Conservation (phyloP, 2,888 invertebrate genomes). For the Acholoe squamosa region DNA sequence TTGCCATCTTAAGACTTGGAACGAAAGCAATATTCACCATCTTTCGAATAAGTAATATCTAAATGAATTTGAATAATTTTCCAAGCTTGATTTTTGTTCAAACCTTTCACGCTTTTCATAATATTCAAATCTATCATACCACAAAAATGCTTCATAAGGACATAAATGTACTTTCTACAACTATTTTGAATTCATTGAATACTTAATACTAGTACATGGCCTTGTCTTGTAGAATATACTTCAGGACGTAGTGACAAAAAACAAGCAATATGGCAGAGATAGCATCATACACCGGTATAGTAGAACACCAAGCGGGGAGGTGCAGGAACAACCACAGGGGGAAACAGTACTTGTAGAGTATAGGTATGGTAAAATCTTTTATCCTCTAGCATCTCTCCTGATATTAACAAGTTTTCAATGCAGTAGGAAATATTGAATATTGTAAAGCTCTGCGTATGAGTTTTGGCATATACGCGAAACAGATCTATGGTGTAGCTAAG, state of each 20-base stretch:
- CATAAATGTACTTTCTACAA: no score
- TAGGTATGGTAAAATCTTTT: conserved; percentile 17
- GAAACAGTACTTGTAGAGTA: conserved; percentile 49
- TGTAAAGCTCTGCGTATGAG: no score
- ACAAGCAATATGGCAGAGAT: not conserved
- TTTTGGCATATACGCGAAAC: no score
- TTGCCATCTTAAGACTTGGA: not conserved
- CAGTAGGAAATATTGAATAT: no score
- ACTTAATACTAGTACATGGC: not conserved
- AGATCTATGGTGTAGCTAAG: no score
- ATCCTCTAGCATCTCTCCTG: not conserved
- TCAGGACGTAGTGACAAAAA: not conserved
- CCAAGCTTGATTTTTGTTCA: not conserved
- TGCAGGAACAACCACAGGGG: conserved; percentile 19
- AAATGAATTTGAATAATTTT: not conserved
- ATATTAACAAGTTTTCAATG: not conserved
- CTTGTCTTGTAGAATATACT: not conserved
- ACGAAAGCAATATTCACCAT: not conserved
- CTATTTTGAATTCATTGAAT: no score
- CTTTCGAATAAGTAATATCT: not conserved
- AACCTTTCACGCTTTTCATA: no score
- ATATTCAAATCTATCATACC: no score
- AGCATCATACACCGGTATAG: conserved; percentile 9
- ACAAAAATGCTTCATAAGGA: no score
- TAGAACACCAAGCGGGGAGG: not conserved